Percentiles rank a stretch among this genome's conserved stretches.
phyloP scores from a whole-genome alignment of 2,888 invertebrate genomes.

The Sceliomorpha sp. region DNA sequence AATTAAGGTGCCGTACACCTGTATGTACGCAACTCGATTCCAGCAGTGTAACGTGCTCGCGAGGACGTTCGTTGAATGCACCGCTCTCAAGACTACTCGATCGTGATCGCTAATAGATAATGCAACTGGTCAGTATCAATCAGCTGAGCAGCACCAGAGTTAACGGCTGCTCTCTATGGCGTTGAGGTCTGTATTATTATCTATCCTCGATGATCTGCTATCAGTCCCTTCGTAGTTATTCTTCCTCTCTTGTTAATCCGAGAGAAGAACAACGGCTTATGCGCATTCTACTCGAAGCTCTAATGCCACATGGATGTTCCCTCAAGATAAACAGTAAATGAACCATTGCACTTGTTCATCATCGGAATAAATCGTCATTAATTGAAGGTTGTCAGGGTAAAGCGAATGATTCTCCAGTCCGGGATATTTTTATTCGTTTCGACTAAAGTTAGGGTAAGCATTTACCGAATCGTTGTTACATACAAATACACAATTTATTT shows the following conservation, averaged over 20 bases:
- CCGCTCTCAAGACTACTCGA: constrained; percentile 53
- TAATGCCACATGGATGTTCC: constrained; percentile 31
- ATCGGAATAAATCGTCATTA: too few relatives aligned
- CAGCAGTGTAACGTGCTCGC: constrained; percentile 40
- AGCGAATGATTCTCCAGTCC: too few relatives aligned
- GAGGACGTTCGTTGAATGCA: constrained; percentile 52
- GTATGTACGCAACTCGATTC: constrained; percentile 43
- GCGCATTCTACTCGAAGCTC: constrained; percentile 15
- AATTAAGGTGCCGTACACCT: constrained; percentile 38
- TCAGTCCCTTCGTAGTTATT: constrained; percentile 41
- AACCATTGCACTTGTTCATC: neutral
- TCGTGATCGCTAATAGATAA: constrained; percentile 66
- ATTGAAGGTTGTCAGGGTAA: too few relatives aligned
- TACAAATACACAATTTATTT: too few relatives aligned
- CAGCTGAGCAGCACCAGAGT: constrained; percentile 52
- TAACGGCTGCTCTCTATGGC: constrained; percentile 62
- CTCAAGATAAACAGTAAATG: constrained; percentile 10
- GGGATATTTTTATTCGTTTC: too few relatives aligned
- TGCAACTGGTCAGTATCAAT: constrained; percentile 58
- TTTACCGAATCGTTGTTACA: too few relatives aligned
- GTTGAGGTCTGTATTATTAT: constrained; percentile 62
- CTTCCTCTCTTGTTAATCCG: constrained; percentile 19
- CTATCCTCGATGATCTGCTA: constrained; percentile 56
- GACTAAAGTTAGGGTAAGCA: too few relatives aligned
- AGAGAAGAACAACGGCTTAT: constrained; percentile 5